Evolutionary conservation across 1,140 invertebrate species (phyloP), one percentile per base, ranked within the genome.

Genomic region (Alviniconcha marisindica): DNA sequence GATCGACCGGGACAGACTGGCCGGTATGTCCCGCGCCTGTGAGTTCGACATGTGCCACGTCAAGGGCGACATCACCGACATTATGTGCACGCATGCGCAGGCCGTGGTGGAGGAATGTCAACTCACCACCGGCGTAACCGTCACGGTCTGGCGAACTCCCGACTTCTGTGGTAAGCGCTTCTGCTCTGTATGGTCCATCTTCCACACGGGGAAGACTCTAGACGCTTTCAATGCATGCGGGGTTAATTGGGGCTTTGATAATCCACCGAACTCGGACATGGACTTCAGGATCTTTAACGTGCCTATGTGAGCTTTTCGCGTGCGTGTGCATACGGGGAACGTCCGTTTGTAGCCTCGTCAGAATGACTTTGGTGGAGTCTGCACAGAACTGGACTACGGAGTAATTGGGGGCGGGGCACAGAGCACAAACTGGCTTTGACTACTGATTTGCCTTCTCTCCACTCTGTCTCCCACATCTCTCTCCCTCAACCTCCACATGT

Each of bases 151-250:
- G 84, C 48, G 83, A 36, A 66, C 80, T 1, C 18, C 71, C n/a
- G 51, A 82, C 24, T 83, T 85, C 71, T 87, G 86, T 80, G 54
- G 86, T 87, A 24, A 15, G n/a, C n/a, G n/a, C n/a, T n/a, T n/a
- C n/a, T n/a, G n/a, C n/a, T n/a, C n/a, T n/a, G n/a, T n/a, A n/a
- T n/a, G n/a, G n/a, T n/a, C n/a, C n/a, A n/a, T n/a, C n/a, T n/a
- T n/a, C n/a, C n/a, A n/a, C n/a, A n/a, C n/a, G 51, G 42, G 24
- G 7, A 33, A 33, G 3, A 3, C 18, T 73, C 31, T 10, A 28
- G 63, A 69, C 28, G 63, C 31, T 10, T 69, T 12, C 7, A 28
- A 33, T 14, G 63, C 14, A 18, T 10, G 63, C 7, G 28, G 28
- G 18, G 18, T 69, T 21, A 10, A 36, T 73, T 73, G 28, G 14